These are phyloP conservation scores for Cyrtodaria siliqua DNA, from an alignment of 2,888 invertebrate species.

Conservation along the genomic window DNA sequence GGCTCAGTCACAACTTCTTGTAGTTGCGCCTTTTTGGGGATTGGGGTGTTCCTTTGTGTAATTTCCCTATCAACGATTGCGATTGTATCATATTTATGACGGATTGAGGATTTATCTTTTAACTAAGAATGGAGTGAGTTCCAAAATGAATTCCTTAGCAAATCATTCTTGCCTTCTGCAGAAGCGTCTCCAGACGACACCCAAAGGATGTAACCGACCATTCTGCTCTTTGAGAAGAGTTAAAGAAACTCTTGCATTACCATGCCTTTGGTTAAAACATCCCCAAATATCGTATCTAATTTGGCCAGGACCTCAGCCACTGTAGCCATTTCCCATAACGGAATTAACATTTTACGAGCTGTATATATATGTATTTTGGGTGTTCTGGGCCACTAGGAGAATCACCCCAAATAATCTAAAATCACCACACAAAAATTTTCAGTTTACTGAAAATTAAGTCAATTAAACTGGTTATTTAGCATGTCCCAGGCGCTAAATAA, in stretches of 20 bases:
- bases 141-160: background rate
- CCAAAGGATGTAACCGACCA: background rate
- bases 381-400: no score
- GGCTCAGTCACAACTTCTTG: no score
- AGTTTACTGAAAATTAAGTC: no score
- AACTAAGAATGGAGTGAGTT: background rate
- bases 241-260: constrained; percentile 3
- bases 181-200: background rate
- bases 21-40: no score
- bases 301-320: background rate
- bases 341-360: background rate
- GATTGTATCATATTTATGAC: background rate
- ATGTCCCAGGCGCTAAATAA: no score
- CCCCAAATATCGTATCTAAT: constrained; percentile 1
- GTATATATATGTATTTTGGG: no score
- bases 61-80: no score
- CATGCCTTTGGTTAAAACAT: background rate
- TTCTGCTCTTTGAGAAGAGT: background rate
- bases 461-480: no score
- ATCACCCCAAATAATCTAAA: no score
- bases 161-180: background rate
- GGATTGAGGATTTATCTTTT: background rate
- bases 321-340: background rate
- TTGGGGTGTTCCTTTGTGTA: no score
- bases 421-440: no score